These are phyloP conservation scores for Rhinichthys osculus DNA, from an alignment of 2,797 vertebrate genomes.

Conservation along the genomic window DNA sequence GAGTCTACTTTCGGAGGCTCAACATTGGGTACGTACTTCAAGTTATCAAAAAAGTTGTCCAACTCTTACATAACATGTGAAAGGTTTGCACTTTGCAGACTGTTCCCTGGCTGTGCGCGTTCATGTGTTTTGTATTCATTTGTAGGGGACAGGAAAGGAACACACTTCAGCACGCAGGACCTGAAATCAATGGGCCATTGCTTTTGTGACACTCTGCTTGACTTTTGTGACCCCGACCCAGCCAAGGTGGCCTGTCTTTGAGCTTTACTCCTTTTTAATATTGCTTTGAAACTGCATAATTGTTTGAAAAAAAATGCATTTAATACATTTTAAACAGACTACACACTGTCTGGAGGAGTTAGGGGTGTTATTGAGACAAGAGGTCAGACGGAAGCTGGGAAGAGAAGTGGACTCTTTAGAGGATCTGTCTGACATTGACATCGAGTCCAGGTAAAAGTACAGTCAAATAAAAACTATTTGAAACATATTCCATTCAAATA, in stretches of 20 bases:
- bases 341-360: slow-evolving; percentile 83
- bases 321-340: slow-evolving; percentile 71
- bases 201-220: slow-evolving; percentile 91
- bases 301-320: neutral
- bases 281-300: neutral
- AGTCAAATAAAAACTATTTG: neutral
- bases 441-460: slow-evolving; percentile 88
- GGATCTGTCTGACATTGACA: slow-evolving; percentile 81
- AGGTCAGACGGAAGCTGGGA: slow-evolving; percentile 75
- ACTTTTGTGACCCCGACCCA: slow-evolving; percentile 88
- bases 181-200: slow-evolving; percentile 87
- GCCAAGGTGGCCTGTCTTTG: slow-evolving; percentile 79
- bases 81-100: neutral
- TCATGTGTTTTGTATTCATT: slow-evolving; percentile 36
- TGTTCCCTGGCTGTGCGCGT: neutral
- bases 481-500: neutral
- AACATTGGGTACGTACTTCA: slow-evolving; percentile 85
- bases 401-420: slow-evolving; percentile 73
- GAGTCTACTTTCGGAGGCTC: slow-evolving; percentile 92
- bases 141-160: slow-evolving; percentile 83
- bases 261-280: neutral
- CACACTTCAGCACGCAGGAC: slow-evolving; percentile 87
- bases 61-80: neutral
- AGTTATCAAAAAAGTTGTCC: neutral
- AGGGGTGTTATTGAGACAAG: slow-evolving; percentile 69